These are phyloP conservation scores for Lepus oiostolus DNA, from an alignment of 2,797 vertebrate genomes.

Conservation along the genomic window DNA sequence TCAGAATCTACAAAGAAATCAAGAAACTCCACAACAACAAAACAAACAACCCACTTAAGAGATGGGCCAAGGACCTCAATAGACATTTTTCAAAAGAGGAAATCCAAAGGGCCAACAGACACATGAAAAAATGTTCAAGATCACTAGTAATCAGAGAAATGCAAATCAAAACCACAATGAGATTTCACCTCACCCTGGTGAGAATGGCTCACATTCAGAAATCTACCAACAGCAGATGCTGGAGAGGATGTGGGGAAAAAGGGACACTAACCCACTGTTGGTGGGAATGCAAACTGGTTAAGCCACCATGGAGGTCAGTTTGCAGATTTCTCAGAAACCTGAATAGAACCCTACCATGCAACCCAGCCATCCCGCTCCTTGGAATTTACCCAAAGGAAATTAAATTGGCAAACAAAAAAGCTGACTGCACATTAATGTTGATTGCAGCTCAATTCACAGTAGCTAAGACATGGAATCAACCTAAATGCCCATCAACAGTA, in stretches of 20 bases:
- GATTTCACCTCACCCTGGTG: not conserved
- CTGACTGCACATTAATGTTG: too few relatives aligned
- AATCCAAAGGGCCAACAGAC: not conserved
- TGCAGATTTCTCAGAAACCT: too few relatives aligned
- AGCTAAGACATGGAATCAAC: too few relatives aligned
- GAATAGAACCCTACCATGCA: too few relatives aligned
- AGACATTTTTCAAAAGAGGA: not conserved
- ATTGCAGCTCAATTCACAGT: too few relatives aligned
- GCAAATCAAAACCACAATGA: not conserved
- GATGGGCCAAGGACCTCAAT: not conserved
- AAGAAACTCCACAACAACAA: not conserved
- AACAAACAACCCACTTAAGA: not conserved
- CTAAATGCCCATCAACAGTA: too few relatives aligned
- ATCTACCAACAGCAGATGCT: too few relatives aligned
- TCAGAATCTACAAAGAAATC: too few relatives aligned
- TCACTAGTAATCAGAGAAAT: not conserved
- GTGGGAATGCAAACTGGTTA: not conserved
- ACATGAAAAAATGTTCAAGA: not conserved
- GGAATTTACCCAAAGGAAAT: too few relatives aligned
- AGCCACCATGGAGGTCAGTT: too few relatives aligned
- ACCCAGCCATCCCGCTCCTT: too few relatives aligned
- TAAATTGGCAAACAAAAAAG: too few relatives aligned
- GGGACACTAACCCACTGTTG: not conserved
- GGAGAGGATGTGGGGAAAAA: not conserved
- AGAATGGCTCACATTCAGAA: not conserved